These are phyloP conservation scores for Ptychobarbus kaznakovi DNA, from an alignment of 2,797 vertebrate species.

Conservation along the genomic window DNA sequence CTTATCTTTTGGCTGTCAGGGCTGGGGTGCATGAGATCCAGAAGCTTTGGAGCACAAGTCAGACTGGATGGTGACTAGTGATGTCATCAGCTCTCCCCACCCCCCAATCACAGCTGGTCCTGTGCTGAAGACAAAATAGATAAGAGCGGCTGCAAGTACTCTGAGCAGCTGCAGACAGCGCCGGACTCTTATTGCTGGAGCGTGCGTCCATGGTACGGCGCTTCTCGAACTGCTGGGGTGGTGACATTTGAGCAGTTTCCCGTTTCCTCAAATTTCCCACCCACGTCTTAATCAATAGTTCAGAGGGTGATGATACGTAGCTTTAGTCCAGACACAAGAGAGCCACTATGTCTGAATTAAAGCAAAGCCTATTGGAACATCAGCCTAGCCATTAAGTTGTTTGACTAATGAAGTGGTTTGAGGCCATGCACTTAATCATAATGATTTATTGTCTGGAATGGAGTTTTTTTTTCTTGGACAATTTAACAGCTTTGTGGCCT, in stretches of 20 bases:
- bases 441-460: constrained; percentile 29
- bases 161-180: constrained; percentile 40
- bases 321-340: constrained; percentile 25
- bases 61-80: constrained; percentile 14
- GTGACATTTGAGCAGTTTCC: constrained; percentile 36
- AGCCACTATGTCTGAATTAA: constrained; percentile 27
- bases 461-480: background rate
- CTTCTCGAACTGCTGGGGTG: constrained; percentile 5
- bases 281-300: constrained; percentile 47
- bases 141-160: constrained; percentile 24
- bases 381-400: constrained; percentile 15
- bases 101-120: constrained; percentile 53
- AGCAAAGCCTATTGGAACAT: background rate
- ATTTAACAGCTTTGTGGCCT: constrained; percentile 2
- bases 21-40: constrained; percentile 24
- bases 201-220: background rate
- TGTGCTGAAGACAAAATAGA: constrained; percentile 41
- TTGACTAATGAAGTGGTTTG: constrained; percentile 31
- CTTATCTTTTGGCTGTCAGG: constrained; percentile 63
- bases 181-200: constrained; percentile 1
- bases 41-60: constrained; percentile 16
- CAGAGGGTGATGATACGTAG: constrained; percentile 37
- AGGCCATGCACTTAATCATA: constrained; percentile 16
- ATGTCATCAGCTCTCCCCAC: constrained; percentile 7
- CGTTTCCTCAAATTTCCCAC: constrained; percentile 57